Percentiles rank a stretch among this genome's conserved stretches.
phyloP scores from a whole-genome alignment of 2,888 invertebrate species.

The Stenurella melanura region DNA sequence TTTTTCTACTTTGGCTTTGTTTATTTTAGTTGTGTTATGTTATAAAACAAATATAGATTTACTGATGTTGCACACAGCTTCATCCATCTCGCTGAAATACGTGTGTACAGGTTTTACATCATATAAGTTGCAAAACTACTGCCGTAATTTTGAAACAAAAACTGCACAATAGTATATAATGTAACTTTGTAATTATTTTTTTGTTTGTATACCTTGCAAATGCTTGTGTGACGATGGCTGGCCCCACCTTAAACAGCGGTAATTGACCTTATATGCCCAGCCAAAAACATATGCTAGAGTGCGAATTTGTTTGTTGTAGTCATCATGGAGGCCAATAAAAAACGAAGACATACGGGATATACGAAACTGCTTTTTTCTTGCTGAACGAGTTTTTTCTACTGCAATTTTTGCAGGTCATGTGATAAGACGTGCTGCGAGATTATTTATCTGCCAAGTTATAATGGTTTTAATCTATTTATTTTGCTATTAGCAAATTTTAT shows the following conservation, averaged over 20 bases:
- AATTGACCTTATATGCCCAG: slow-evolving; percentile 46
- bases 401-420: slow-evolving; percentile 28
- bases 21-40: slow-evolving; percentile 12
- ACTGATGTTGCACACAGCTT: slow-evolving; percentile 25
- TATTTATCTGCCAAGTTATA: slow-evolving; percentile 13
- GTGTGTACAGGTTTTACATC: slow-evolving; percentile 41
- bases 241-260: slow-evolving; percentile 39
- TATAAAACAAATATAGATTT: slow-evolving; percentile 20
- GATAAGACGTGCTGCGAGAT: slow-evolving; percentile 5
- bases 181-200: slow-evolving; percentile 29
- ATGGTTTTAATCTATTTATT: slow-evolving; percentile 35
- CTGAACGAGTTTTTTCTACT: slow-evolving; percentile 35
- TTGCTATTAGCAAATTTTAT: slow-evolving; percentile 40
- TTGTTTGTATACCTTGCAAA: slow-evolving; percentile 21
- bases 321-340: slow-evolving; percentile 37
- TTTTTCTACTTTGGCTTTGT: slow-evolving; percentile 22
- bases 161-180: slow-evolving; percentile 44
- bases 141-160: slow-evolving; percentile 48
- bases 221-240: neutral
- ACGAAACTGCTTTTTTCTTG: slow-evolving; percentile 31
- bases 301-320: slow-evolving; percentile 42
- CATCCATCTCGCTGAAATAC: slow-evolving; percentile 15
- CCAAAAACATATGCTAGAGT: slow-evolving; percentile 36
- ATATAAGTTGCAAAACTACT: slow-evolving; percentile 41
- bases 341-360: slow-evolving; percentile 33